Conservation (phyloP, 2,888 invertebrate genomes). For the Trichogramma dendrolimi region DNA sequence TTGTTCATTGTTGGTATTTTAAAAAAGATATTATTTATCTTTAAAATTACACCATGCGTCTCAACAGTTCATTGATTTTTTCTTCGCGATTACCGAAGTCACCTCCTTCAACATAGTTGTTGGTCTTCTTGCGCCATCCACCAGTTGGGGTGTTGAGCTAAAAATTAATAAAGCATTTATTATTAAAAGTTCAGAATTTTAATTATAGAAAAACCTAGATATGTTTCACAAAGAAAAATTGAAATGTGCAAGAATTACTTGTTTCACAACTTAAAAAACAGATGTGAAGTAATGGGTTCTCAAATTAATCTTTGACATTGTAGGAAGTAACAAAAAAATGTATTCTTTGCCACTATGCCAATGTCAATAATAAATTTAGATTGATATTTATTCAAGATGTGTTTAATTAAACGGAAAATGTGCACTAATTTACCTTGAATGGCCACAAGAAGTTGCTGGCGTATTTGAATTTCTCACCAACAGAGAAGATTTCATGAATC, state of each 20-base stretch:
- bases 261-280: conserved; percentile 29
- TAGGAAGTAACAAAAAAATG: conserved; percentile 43
- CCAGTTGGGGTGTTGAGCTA: conserved; percentile 96
- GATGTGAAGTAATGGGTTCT: conserved; percentile 31
- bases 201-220: not conserved
- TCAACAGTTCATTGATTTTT: conserved; percentile 91
- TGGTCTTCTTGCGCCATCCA: conserved; percentile 99
- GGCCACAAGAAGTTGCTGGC: conserved; percentile 99
- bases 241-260: conserved; percentile 40
- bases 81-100: conserved; percentile 99
- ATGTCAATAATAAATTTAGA: conserved; percentile 36
- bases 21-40: conserved; percentile 30
- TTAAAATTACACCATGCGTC: conserved; percentile 98
- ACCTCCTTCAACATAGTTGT: conserved; percentile 99
- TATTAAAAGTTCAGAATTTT: too few species aligned
- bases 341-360: conserved; percentile 45
- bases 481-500: conserved; percentile 91
- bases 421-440: conserved; percentile 67
- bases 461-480: conserved; percentile 80
- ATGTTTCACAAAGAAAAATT: not conserved
- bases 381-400: not conserved
- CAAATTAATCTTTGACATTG: conserved; percentile 47
- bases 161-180: conserved; percentile 46
- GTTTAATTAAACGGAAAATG: not conserved
- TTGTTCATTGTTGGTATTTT: conserved; percentile 6